Evolutionary conservation across 2,797 vertebrate genomes (phyloP).

Genomic region (Echiichthys vipera): DNA sequence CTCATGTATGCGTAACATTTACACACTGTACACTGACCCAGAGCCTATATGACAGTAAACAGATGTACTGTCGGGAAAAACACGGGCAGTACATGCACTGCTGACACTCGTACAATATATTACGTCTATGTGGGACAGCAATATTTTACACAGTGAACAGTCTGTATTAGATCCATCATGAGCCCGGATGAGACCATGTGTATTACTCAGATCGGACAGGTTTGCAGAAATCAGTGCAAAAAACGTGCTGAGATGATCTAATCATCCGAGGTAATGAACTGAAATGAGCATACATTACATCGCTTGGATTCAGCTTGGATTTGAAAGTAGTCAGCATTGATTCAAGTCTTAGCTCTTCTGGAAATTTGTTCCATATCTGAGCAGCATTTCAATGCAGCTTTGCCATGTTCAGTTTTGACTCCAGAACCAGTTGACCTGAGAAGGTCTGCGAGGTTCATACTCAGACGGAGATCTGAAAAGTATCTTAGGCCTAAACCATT

Average conservation of each 20-base stretch:
- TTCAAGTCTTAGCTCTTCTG: too few species aligned
- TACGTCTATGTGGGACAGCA: not conserved
- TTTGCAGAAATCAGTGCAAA: conserved; percentile 12
- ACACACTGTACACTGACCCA: conserved; percentile 3
- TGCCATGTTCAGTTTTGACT: too few species aligned
- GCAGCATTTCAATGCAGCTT: too few species aligned
- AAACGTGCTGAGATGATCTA: conserved; percentile 6
- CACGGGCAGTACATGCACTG: conserved; percentile 2
- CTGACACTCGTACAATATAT: conserved; percentile 17
- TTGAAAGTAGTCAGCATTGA: too few species aligned
- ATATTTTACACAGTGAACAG: not conserved
- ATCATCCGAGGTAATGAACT: not conserved
- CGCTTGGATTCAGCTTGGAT: too few species aligned
- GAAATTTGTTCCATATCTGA: too few species aligned
- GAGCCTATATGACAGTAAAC: conserved; percentile 31
- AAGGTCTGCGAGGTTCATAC: too few species aligned
- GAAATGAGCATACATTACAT: too few species aligned
- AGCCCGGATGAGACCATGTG: conserved; percentile 2
- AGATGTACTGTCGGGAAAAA: conserved; percentile 36
- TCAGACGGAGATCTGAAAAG: too few species aligned
- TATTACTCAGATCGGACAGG: conserved; percentile 21
- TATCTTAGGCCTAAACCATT: too few species aligned
- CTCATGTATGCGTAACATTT: not conserved
- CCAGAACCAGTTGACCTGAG: too few species aligned
- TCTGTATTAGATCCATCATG: conserved; percentile 14